A percentile compares a stretch with the other conserved stretches of the same genome.
Conservation (phyloP, 2,888 invertebrate genomes). For the Bimastos eiseni region DNA sequence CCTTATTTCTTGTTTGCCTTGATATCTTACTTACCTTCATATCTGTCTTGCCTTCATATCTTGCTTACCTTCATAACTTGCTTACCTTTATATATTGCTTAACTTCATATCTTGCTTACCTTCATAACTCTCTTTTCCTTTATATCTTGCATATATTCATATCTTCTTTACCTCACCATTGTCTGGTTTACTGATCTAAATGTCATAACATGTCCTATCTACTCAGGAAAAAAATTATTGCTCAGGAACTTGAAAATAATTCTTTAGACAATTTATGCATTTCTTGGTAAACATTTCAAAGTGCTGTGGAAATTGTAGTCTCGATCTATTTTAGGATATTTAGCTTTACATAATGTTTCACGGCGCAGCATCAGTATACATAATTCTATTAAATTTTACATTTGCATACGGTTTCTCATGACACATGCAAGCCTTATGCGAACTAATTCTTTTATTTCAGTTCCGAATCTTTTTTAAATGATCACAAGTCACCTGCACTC, state of each 20-base stretch:
- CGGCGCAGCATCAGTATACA: no score
- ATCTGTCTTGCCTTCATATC: neutral
- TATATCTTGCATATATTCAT: no score
- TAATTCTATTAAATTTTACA: neutral
- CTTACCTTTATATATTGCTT: no score
- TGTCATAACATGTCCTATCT: neutral
- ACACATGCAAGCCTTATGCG: no score
- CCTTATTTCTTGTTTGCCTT: no score
- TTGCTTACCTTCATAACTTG: neutral
- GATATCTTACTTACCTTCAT: no score
- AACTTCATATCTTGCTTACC: neutral
- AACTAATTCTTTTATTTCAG: no score
- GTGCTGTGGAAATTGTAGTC: neutral
- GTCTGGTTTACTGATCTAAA: no score
- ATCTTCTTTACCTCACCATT: neutral
- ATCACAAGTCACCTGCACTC: no score
- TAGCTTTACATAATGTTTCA: neutral
- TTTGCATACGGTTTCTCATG: no score
- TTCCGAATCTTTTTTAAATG: no score
- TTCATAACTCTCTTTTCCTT: no score
- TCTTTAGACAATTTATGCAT: neutral
- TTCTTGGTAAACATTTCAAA: neutral
- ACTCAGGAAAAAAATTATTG: neutral
- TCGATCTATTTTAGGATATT: neutral
- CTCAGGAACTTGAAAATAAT: neutral